Evolutionary conservation across 2,113 vertebrate species (phyloP).

Genomic region (Cebus imitator): DNA sequence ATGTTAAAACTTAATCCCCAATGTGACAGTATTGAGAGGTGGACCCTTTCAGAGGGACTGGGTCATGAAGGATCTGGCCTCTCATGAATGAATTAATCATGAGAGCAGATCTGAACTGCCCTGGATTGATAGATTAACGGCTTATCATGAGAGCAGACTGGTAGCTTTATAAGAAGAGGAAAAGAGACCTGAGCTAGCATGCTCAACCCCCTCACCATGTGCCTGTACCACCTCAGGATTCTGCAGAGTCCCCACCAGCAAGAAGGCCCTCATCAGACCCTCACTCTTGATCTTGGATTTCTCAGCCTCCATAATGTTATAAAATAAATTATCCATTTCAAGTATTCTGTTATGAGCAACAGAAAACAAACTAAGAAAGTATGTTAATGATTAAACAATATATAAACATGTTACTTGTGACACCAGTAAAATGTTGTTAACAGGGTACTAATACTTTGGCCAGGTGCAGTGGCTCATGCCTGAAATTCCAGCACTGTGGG

Average conservation of each 20-base stretch:
- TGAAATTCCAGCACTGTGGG: background rate
- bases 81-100: too few species aligned
- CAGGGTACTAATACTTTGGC: too few species aligned
- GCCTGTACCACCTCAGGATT: background rate
- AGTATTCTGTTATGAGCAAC: too few species aligned
- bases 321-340: too few species aligned
- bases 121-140: background rate
- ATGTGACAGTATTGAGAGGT: background rate
- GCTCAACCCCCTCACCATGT: background rate
- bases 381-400: too few species aligned
- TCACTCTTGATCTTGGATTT: background rate
- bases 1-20: background rate
- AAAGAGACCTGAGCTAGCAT: background rate
- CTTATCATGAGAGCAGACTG: background rate
- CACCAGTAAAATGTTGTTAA: too few species aligned
- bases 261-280: background rate
- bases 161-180: background rate
- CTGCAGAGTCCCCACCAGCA: background rate
- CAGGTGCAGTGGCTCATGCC: background rate
- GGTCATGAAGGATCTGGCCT: too few species aligned
- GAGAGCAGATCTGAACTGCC: too few species aligned
- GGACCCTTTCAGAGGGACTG: background rate
- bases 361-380: too few species aligned
- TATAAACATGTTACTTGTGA: too few species aligned
- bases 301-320: background rate